Conservation (phyloP, 2,888 invertebrate species). For the Synanthedon vespiformis region DNA sequence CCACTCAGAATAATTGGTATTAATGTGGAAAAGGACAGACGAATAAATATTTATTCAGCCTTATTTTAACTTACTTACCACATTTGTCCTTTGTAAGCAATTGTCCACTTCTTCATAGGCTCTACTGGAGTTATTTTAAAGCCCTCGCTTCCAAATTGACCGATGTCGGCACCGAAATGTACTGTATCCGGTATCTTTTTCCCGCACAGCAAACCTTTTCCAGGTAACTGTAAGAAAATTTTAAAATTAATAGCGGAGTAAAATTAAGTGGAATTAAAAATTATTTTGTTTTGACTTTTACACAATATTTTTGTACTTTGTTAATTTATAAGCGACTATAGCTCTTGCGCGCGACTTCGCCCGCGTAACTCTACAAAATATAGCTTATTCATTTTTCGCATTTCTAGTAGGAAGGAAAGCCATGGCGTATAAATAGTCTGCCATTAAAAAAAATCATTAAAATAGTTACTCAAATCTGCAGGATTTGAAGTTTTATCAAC, state of each 20-base stretch:
- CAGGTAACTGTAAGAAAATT: constrained; percentile 66
- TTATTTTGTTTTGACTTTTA: too few relatives aligned
- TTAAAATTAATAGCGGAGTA: neutral
- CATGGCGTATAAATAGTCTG: neutral
- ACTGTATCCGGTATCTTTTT: constrained; percentile 79
- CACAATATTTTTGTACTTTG: too few relatives aligned
- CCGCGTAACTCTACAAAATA: too few relatives aligned
- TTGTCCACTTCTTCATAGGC: constrained; percentile 81
- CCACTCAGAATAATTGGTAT: too few relatives aligned
- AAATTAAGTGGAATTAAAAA: neutral
- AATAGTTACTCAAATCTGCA: too few relatives aligned
- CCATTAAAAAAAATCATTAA: neutral
- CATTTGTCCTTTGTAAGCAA: constrained; percentile 78
- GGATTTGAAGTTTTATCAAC: too few relatives aligned
- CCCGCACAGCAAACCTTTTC: constrained; percentile 76
- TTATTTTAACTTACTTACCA: constrained; percentile 38
- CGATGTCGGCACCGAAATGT: constrained; percentile 68
- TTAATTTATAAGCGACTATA: too few relatives aligned
- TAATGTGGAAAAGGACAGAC: too few relatives aligned
- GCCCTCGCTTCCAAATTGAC: constrained; percentile 77
- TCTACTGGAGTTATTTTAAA: constrained; percentile 74
- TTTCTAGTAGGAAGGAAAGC: too few relatives aligned
- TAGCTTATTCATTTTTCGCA: too few relatives aligned
- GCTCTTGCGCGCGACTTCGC: too few relatives aligned
- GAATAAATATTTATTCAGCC: too few relatives aligned